A percentile compares a stretch with the other conserved stretches of the same genome.
phyloP scores from a whole-genome alignment of 2,888 invertebrate genomes.

The Phengaris arion region DNA sequence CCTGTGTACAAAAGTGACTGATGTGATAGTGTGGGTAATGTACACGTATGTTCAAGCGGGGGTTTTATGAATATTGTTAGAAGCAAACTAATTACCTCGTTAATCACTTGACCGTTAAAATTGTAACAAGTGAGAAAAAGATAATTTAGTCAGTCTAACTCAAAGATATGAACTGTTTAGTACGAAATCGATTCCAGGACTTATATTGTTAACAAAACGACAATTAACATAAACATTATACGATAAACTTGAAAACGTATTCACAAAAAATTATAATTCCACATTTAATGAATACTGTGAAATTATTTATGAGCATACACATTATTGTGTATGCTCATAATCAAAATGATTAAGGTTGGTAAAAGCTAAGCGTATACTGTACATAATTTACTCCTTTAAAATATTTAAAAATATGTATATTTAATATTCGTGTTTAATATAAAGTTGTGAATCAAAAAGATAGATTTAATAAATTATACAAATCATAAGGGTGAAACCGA shows the following conservation, averaged over 20 bases:
- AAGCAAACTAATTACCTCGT: not conserved
- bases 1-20: not conserved
- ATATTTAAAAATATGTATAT: constrained; percentile 69
- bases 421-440: constrained; percentile 50
- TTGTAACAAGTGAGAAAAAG: not conserved
- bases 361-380: constrained; percentile 35
- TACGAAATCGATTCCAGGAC: constrained; percentile 75
- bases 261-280: not conserved
- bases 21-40: constrained; percentile 2
- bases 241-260: constrained; percentile 9
- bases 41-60: not conserved
- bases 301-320: constrained; percentile 5
- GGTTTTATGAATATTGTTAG: constrained; percentile 12
- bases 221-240: constrained; percentile 30
- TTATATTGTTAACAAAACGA: constrained; percentile 40
- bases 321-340: not conserved
- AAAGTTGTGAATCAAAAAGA: constrained; percentile 42
- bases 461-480: constrained; percentile 44
- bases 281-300: constrained; percentile 18
- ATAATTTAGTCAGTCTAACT: not conserved
- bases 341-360: constrained; percentile 20
- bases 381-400: constrained; percentile 77
- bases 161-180: constrained; percentile 35
- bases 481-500: constrained; percentile 50
- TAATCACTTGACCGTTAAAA: not conserved